These are phyloP conservation scores for Caenorhabditis afra DNA, from an alignment of 2,888 invertebrate species.

Conservation along the genomic window DNA sequence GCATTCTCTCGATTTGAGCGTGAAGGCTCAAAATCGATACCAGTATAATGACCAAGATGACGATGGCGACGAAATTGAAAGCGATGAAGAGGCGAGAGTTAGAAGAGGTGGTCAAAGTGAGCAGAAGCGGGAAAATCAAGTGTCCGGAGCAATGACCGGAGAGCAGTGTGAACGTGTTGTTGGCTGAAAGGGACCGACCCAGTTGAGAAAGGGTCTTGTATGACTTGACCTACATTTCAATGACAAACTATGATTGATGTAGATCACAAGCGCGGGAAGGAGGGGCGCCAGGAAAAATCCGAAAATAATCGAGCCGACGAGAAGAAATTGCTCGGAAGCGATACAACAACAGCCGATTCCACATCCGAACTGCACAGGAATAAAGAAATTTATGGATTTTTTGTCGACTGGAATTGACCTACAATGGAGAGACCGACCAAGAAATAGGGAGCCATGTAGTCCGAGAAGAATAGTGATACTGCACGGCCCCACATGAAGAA, in stretches of 20 bases:
- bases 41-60: slow-evolving; percentile 71
- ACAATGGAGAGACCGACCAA: slow-evolving; percentile 64
- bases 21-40: slow-evolving; percentile 72
- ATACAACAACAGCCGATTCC: slow-evolving; percentile 63
- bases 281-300: slow-evolving; percentile 63
- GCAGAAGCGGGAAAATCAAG: slow-evolving; percentile 67
- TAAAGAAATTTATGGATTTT: neutral
- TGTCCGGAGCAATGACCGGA: slow-evolving; percentile 69
- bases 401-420: neutral
- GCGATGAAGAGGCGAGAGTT: slow-evolving; percentile 69
- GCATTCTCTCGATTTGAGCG: slow-evolving; percentile 69
- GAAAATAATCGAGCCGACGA: slow-evolving; percentile 58
- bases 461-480: slow-evolving; percentile 51
- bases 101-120: slow-evolving; percentile 60
- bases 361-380: slow-evolving; percentile 59
- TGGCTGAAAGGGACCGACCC: slow-evolving; percentile 26
- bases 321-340: slow-evolving; percentile 60
- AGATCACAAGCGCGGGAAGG: slow-evolving; percentile 58
- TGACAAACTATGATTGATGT: slow-evolving; percentile 57
- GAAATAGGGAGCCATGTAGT: slow-evolving; percentile 66
- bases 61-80: slow-evolving; percentile 70
- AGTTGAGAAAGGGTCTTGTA: neutral
- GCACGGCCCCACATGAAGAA: slow-evolving; percentile 60
- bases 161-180: slow-evolving; percentile 57
- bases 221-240: slow-evolving; percentile 43